A percentile compares a stretch with the other conserved stretches of the same genome.
Conservation (phyloP, 1,140 invertebrate species). For the Oreohelix idahoensis region DNA sequence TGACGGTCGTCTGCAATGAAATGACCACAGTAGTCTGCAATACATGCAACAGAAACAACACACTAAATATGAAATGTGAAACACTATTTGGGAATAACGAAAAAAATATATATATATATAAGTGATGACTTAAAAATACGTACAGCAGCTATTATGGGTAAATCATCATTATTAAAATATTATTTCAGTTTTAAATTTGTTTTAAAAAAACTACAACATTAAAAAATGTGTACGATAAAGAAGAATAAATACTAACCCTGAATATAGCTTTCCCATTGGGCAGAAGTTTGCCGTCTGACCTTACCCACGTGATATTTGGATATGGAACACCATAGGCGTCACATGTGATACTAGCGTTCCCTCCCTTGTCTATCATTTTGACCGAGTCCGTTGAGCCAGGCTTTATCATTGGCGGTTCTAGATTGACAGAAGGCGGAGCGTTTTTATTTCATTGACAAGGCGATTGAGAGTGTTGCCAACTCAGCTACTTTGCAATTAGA, state of each 20-base stretch:
- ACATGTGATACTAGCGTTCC: constrained; percentile 80
- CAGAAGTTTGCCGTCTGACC: constrained; percentile 62
- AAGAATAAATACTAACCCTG: constrained; percentile 35
- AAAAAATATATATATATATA: too few species aligned
- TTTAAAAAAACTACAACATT: not conserved
- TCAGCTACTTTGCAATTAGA: not conserved
- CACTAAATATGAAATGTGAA: too few species aligned
- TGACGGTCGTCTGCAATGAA: too few species aligned
- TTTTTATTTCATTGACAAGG: not conserved
- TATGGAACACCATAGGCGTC: constrained; percentile 86
- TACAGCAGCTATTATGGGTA: too few species aligned
- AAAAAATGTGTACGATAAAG: too few species aligned
- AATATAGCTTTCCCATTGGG: constrained; percentile 52
- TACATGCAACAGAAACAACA: too few species aligned
- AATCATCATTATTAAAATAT: too few species aligned
- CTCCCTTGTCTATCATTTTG: constrained; percentile 85
- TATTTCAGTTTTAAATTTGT: not conserved
- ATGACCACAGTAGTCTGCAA: too few species aligned
- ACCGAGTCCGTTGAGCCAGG: constrained; percentile 86
- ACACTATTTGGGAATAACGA: too few species aligned
- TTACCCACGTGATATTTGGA: constrained; percentile 86
- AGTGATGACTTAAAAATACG: too few species aligned
- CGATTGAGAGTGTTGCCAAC: not conserved
- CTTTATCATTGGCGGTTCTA: constrained; percentile 75
- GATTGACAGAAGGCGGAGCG: too few species aligned